phyloP scores from a whole-genome alignment of 2,888 invertebrate genomes.

The Synergus japonicus region DNA sequence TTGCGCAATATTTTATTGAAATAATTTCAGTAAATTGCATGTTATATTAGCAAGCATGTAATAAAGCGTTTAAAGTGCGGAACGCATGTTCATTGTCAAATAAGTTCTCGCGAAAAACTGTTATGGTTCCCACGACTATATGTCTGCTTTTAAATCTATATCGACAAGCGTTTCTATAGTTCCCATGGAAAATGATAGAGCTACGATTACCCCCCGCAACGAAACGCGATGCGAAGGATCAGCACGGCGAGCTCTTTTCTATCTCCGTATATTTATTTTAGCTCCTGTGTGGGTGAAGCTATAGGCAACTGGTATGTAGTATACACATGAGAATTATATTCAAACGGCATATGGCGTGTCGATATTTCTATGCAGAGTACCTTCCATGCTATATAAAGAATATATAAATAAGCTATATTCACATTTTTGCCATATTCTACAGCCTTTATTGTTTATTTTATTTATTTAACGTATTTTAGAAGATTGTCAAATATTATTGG shows the following conservation, averaged over 20 bases:
- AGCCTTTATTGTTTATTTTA: too few species aligned
- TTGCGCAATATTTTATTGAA: too few species aligned
- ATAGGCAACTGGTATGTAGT: too few species aligned
- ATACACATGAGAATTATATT: constrained; percentile 30
- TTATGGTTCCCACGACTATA: constrained; percentile 23
- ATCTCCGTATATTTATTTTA: constrained; percentile 57
- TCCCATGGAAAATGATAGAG: constrained; percentile 65
- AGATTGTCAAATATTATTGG: too few species aligned
- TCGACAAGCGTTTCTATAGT: constrained; percentile 58
- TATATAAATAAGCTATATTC: too few species aligned
- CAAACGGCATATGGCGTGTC: constrained; percentile 61
- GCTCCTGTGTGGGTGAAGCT: constrained; percentile 45
- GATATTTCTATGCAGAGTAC: constrained; percentile 43
- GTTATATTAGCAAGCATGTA: neutral
- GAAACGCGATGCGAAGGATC: constrained; percentile 58
- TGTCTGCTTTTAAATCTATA: constrained; percentile 38
- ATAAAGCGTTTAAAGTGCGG: constrained; percentile 8
- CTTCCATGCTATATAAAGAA: too few species aligned
- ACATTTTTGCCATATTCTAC: too few species aligned
- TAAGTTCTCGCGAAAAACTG: constrained; percentile 20
- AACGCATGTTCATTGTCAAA: constrained; percentile 16
- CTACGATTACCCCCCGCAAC: constrained; percentile 58
- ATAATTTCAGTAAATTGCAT: neutral
- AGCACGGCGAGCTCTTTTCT: constrained; percentile 53
- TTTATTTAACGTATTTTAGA: too few species aligned